Evolutionary conservation across 2,888 invertebrate genomes (phyloP).

Genomic region (Cylloceria caligata): DNA sequence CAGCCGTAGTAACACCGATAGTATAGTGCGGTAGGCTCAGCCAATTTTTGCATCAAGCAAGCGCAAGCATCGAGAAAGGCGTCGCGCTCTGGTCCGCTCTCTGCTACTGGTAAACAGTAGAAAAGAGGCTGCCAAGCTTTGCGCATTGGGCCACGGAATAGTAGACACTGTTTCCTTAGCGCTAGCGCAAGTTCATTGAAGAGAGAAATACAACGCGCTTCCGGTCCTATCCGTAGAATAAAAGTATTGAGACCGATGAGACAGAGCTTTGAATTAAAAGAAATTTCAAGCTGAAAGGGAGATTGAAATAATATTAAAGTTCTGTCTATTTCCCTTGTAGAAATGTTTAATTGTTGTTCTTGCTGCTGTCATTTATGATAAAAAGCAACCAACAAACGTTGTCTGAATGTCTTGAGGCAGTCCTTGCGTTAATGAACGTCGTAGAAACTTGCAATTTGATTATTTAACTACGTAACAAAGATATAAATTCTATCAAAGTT

Average conservation of each 20-base stretch:
- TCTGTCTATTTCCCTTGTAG: background rate
- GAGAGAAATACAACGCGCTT: background rate
- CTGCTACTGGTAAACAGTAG: conserved; percentile 81
- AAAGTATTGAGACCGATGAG: background rate
- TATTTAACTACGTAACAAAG: too few species aligned
- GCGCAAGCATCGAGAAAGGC: conserved; percentile 44
- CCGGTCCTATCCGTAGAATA: background rate
- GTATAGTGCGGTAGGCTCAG: conserved; percentile 76
- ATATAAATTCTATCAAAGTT: too few species aligned
- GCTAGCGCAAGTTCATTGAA: conserved; percentile 58
- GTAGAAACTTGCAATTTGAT: too few species aligned
- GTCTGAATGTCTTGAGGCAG: too few species aligned
- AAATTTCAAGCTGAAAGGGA: background rate
- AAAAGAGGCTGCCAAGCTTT: conserved; percentile 81
- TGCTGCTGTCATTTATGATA: background rate
- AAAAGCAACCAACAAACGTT: too few species aligned
- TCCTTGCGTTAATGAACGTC: too few species aligned
- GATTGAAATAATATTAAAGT: background rate
- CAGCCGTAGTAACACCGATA: conserved; percentile 17
- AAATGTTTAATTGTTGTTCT: background rate
- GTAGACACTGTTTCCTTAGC: conserved; percentile 18
- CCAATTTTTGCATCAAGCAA: conserved; percentile 82
- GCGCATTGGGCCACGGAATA: conserved; percentile 58
- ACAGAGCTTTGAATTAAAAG: background rate
- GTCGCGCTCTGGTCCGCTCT: conserved; percentile 43